Evolutionary conservation across 2,113 vertebrate genomes (phyloP).

Genomic region (Chionomys nivalis): DNA sequence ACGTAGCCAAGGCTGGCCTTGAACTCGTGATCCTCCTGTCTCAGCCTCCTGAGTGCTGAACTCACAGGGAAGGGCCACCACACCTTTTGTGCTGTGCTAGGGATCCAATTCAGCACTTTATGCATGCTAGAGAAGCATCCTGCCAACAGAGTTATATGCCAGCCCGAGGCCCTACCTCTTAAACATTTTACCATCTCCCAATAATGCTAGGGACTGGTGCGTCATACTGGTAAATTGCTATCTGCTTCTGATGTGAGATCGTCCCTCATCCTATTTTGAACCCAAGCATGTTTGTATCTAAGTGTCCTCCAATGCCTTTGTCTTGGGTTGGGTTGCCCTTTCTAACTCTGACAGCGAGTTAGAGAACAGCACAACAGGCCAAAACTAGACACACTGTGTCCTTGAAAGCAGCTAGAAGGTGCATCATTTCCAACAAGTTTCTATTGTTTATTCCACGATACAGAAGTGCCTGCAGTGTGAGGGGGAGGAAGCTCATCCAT

Average conservation of each 20-base stretch:
- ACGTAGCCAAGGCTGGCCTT: background rate
- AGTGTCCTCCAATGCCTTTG: background rate
- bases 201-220: background rate
- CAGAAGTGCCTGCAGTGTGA: no score
- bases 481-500: background rate
- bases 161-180: background rate
- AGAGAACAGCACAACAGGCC: no score
- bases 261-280: background rate
- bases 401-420: background rate
- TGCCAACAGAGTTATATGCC: background rate
- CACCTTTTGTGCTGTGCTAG: background rate
- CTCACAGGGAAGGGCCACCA: background rate
- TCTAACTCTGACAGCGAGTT: background rate
- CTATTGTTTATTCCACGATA: background rate
- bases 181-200: background rate
- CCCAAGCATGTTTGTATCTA: background rate
- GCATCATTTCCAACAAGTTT: background rate
- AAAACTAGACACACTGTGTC: background rate
- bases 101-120: background rate
- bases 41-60: background rate
- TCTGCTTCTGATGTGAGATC: background rate
- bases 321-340: background rate
- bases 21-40: background rate
- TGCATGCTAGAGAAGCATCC: background rate
- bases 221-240: background rate